Percentiles rank a stretch among this genome's conserved stretches.
These are phyloP conservation scores for Aphodius sticticus DNA, from an alignment of 2,888 invertebrate genomes.

Conservation along the genomic window DNA sequence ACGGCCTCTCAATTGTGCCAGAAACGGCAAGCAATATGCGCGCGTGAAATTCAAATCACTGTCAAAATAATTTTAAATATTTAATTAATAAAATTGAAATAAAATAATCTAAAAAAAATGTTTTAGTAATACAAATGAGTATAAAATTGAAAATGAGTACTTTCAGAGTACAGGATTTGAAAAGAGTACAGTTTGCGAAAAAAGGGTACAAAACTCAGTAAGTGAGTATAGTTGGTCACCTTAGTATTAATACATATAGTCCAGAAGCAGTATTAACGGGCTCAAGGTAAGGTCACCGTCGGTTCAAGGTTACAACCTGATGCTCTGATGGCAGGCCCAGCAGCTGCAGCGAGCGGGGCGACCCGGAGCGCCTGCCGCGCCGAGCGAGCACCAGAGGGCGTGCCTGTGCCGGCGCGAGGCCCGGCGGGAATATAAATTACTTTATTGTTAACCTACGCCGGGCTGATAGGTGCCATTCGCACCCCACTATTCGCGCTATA, in stretches of 20 bases:
- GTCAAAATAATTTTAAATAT: too few relatives aligned
- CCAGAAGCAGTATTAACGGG: background rate
- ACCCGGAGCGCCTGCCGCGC: background rate
- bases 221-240: too few relatives aligned
- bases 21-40: too few relatives aligned
- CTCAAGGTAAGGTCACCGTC: background rate
- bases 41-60: too few relatives aligned
- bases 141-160: too few relatives aligned
- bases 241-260: background rate
- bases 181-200: too few relatives aligned
- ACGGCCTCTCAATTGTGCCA: too few relatives aligned
- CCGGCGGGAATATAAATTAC: background rate
- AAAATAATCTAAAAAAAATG: too few relatives aligned
- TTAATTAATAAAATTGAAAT: too few relatives aligned
- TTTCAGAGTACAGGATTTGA: too few relatives aligned
- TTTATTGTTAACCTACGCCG: background rate
- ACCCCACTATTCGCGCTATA: background rate
- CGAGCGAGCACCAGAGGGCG: background rate
- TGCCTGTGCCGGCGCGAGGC: background rate
- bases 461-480: background rate
- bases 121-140: too few relatives aligned
- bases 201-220: too few relatives aligned
- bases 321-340: background rate
- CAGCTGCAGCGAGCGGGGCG: background rate
- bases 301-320: constrained; percentile 4